Percentiles rank a stretch among this genome's conserved stretches.
phyloP scores from a whole-genome alignment of 2,797 vertebrate species.

The Gymnopithys bicolor region DNA sequence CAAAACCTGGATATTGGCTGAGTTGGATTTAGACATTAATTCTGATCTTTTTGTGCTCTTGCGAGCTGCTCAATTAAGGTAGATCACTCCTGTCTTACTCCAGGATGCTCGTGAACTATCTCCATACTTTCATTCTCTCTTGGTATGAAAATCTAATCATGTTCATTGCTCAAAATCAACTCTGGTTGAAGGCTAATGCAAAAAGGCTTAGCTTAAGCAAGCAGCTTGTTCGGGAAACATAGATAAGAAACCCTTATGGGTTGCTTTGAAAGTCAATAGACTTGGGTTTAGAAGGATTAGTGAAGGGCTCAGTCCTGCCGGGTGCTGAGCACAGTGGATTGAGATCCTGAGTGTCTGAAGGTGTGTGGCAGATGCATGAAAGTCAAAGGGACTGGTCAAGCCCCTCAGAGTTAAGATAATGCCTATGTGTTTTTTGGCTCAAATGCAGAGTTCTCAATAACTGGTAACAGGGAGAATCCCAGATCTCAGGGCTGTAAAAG shows the following conservation, averaged over 20 bases:
- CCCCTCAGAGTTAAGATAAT: neutral
- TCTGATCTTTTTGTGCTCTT: neutral
- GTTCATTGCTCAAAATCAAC: conserved; percentile 43
- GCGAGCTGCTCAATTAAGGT: neutral
- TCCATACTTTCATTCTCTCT: conserved; percentile 15
- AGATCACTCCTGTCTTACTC: conserved; percentile 18
- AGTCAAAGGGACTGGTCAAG: neutral
- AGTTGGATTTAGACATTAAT: neutral
- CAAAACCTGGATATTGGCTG: neutral
- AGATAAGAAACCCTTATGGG: conserved; percentile 13
- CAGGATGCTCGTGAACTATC: neutral
- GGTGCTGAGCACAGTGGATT: neutral
- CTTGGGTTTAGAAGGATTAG: conserved; percentile 44
- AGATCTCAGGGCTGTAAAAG: neutral
- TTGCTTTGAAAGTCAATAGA: conserved; percentile 60
- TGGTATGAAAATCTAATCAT: conserved; percentile 40
- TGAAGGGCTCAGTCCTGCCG: neutral
- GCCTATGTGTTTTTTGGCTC: neutral
- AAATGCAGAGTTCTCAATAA: neutral
- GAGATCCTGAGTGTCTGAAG: neutral
- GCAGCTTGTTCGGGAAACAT: conserved; percentile 28
- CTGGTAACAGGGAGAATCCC: neutral
- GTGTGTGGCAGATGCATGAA: neutral
- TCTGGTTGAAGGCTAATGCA: conserved; percentile 39
- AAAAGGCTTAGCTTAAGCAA: conserved; percentile 51